A percentile compares a stretch with the other conserved stretches of the same genome.
Conservation (phyloP, 1,140 invertebrate genomes). For the Formica exsecta region DNA sequence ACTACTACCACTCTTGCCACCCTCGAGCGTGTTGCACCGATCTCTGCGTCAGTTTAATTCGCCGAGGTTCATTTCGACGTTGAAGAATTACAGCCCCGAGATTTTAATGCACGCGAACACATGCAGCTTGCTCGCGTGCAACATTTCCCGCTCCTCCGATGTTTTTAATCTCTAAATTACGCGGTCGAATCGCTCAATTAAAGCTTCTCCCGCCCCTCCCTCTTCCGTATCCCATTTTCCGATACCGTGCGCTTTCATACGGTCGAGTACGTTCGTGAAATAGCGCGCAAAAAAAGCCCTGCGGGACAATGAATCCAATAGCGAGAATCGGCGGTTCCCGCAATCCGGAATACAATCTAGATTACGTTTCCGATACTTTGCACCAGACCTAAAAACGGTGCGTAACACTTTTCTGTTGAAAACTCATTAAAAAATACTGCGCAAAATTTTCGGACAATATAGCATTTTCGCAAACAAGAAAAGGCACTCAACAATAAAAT, state of each 20-base stretch:
- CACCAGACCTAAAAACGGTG: background rate
- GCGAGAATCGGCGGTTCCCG: conserved; percentile 47
- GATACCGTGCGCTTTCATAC: conserved; percentile 23
- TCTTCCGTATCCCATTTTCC: no score
- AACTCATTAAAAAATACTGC: background rate
- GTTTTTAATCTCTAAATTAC: conserved; percentile 63
- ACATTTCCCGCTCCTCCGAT: conserved; percentile 8
- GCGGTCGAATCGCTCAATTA: conserved; percentile 64
- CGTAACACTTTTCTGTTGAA: background rate
- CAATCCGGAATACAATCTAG: conserved; percentile 23
- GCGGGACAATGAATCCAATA: conserved; percentile 43
- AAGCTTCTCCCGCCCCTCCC: conserved; percentile 1
- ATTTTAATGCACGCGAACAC: conserved; percentile 53
- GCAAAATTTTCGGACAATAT: background rate
- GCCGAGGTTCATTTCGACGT: conserved; percentile 59
- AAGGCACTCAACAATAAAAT: no score
- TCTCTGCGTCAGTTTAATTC: conserved; percentile 61
- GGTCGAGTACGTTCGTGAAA: conserved; percentile 38
- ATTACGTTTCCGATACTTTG: conserved; percentile 44
- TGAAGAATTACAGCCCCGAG: conserved; percentile 56
- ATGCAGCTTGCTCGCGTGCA: conserved; percentile 43
- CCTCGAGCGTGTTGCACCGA: conserved; percentile 36
- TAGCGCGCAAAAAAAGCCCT: conserved; percentile 39
- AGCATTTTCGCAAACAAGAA: no score
- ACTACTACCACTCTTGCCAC: background rate